These are phyloP conservation scores for Zaprionus camerounensis DNA, from an alignment of 1,140 invertebrate genomes.

Conservation along the genomic window DNA sequence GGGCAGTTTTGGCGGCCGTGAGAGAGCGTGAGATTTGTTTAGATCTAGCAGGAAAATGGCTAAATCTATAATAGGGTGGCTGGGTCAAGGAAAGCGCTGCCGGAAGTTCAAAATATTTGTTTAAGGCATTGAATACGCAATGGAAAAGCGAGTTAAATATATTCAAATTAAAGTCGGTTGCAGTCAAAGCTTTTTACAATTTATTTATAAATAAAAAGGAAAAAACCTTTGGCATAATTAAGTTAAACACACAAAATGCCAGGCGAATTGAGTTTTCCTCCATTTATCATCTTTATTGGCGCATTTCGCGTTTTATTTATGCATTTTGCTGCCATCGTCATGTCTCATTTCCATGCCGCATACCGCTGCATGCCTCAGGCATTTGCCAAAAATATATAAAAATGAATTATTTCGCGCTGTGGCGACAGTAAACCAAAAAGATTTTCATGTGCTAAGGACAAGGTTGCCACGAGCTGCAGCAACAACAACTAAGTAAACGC, in stretches of 20 bases:
- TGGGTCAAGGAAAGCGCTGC: conserved; percentile 41
- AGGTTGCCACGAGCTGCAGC: conserved; percentile 52
- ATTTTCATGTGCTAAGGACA: conserved; percentile 77
- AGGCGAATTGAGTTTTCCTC: background rate
- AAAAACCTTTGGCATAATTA: background rate
- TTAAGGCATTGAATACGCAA: conserved; percentile 13
- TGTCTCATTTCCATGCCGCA: conserved; percentile 43
- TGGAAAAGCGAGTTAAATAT: background rate
- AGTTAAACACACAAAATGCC: background rate
- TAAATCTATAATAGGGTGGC: conserved; percentile 23
- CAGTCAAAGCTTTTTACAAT: background rate
- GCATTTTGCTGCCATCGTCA: conserved; percentile 23
- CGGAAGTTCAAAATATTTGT: conserved; percentile 23
- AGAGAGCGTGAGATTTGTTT: conserved; percentile 42
- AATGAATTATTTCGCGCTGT: conserved; percentile 25
- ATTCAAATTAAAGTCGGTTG: too few relatives aligned
- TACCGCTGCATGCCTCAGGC: conserved; percentile 10
- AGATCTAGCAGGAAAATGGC: conserved; percentile 4
- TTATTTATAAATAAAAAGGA: background rate
- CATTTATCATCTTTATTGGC: conserved; percentile 5
- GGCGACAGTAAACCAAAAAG: conserved; percentile 55
- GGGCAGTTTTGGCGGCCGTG: conserved; percentile 48
- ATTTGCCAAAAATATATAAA: conserved; percentile 39
- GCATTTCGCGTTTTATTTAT: conserved; percentile 45
- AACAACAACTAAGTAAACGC: conserved; percentile 36